Evolutionary conservation across 2,797 vertebrate genomes (phyloP), one percentile per base, ranked within the genome.

Genomic region (Sandelia bainsii): DNA sequence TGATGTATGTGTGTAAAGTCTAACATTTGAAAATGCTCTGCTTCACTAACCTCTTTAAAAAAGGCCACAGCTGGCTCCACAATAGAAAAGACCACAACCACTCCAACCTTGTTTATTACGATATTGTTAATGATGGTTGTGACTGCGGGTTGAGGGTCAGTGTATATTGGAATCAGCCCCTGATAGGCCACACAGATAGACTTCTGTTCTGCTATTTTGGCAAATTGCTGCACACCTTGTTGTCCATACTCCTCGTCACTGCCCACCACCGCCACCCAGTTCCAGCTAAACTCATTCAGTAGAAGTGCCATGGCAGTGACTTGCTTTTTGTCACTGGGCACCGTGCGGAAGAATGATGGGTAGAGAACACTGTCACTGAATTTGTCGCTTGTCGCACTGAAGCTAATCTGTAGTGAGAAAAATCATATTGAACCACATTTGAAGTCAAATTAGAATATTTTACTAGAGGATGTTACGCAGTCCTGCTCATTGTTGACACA

Each of bases 341-440:
- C 94, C 0, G 96, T 97, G 13, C 96, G 95, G 91, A 96, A 95
- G 90, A 98, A 98, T 5, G 97, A 96, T 0, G 96, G 96, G 80
- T 94, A 99, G 0, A 84, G 34, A 5, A 77, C 62, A 0, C 90
- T 91, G 81, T 95, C 56, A 37, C 96, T 97, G 85, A 99, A 96
- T 62, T 71, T 76, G 45, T 97, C 95, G 0, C 92, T 95, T 73
- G 94, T 97, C 87, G 96, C 96, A 0, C 92, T 91, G 0, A 93
- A 99, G 87, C 97, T 98, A 57, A 98, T 92, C 98, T 99, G 89
- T 27, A 78, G 1, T 8, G 48, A 66, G 1, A 65, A 62, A 11
- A 79, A 40, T 64, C 10, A 63, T 7, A 19, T 66, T 12, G 46
- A 17, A 25, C 0, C n/a, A 50, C 13, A 29, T 48, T 29, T 67